A percentile compares a stretch with the other conserved stretches of the same genome.
phyloP scores from a whole-genome alignment of 2,888 invertebrate genomes.

The Lithophane socia region DNA sequence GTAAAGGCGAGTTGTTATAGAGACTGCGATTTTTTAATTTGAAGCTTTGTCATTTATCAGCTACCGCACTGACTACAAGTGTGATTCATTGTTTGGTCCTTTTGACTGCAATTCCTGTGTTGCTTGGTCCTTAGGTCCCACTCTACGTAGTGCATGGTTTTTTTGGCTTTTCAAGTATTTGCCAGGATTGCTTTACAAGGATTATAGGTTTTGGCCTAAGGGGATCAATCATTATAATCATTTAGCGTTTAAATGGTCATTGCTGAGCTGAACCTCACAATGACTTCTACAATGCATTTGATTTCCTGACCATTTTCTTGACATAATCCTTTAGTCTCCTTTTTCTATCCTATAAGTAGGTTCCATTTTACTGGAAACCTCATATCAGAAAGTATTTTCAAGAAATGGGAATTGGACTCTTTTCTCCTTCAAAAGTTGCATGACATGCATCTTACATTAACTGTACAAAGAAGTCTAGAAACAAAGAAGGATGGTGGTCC shows the following conservation, averaged over 20 bases:
- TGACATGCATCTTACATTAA: background rate
- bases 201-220: background rate
- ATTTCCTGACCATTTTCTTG: background rate
- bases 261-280: background rate
- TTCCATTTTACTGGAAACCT: background rate
- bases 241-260: background rate
- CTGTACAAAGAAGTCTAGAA: background rate
- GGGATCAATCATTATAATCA: background rate
- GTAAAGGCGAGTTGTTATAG: conserved; percentile 21
- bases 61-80: background rate
- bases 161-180: background rate
- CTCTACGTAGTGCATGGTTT: background rate
- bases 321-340: background rate
- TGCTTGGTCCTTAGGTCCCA: background rate
- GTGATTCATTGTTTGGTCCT: background rate
- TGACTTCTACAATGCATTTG: background rate
- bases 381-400: background rate
- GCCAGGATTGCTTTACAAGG: background rate
- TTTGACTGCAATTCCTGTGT: background rate
- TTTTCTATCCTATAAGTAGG: background rate
- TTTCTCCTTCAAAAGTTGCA: background rate
- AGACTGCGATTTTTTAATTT: conserved; percentile 12
- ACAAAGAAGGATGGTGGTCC: conserved; percentile 3
- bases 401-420: background rate
- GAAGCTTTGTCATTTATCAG: background rate